Evolutionary conservation across 2,797 vertebrate genomes (phyloP), one percentile per base, ranked within the genome.

Genomic region (Peromyscus attwateri): DNA sequence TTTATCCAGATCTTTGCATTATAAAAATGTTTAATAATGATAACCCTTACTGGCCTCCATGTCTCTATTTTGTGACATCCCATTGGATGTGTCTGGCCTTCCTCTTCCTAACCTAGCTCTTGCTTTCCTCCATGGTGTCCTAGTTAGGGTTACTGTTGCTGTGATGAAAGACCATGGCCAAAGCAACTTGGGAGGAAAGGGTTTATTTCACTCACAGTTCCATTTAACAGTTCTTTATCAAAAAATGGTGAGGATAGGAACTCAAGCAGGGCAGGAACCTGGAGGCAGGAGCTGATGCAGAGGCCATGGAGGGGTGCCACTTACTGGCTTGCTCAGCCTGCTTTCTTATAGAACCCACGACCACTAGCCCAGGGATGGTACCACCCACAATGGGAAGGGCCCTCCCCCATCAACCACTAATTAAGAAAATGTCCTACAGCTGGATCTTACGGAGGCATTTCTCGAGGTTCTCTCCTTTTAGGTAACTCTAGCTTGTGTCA

Each of bases 1-100:
- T 95, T 80, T 85, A 89, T 66, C 62, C 43, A 95, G 25, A 19
- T 95, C 27, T 73, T 94, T 92, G 68, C 31, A 6, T 68, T 49
- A 49, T 43, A 52, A 62, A 85, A 85, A 64, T 81, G 57, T 37
- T 40, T 43, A 73, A 0, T 77, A 14, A 3, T 64, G 60, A 7
- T 27, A 52, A 64, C 27, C 31, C 62, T 66, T 87, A 55, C 64
- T 49, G 46, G 40, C 43, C 16, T 88, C 21, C 4, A 0, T n/a
- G 13, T 80, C 84, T 84, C 43, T 34, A 37, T 71, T n/a, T 40
- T 71, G 6, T 62, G 7, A 34, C 12, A 34, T 71, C 57, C 12
- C 23, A 2, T 19, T 89, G 10, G 3, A 71, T 89, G 71, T 8
- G 40, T 49, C 71, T 46, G 27, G 55, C 55, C 89, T n/a, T 40